Base-by-base conservation (phyloP, 2,888 invertebrate species). In the Cantharis rustica region DNA sequence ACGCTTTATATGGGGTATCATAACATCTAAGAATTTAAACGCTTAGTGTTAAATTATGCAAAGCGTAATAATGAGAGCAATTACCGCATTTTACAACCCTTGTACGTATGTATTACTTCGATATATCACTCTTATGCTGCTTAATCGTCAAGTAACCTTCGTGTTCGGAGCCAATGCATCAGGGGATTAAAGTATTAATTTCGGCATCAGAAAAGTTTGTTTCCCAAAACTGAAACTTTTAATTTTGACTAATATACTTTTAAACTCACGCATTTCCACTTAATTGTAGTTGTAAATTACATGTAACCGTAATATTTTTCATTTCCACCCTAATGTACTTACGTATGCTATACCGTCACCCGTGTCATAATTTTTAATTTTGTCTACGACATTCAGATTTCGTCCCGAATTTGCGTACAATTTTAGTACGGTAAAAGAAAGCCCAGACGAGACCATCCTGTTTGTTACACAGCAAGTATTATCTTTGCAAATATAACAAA, bases 11-110 rank as follows among this genome's bases (percentile, higher is more conserved):
- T 75, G 72, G 70, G 16, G 75, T 71, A 78, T 78, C 78, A 73
- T 78, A 78, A 78, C 78, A 75, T 75, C 78, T 75, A 78, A 78
- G 78, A 78, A 78, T 78, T 75, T 75, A 78, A 78, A 75, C 78
- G 75, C 75, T 75, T 69, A 72, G 77, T 74, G 79, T 79, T 79
- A 80, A 80, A 80, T 80, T 80, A 80, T 80, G 78, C 79, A 80
- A 77, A 75, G 75, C 75, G 79, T 75, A 80, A 80, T 79, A 77
- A 80, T 80, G 80, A 77, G 75, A 77, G 79, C 74, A 80, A 79
- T 79, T 80, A 79, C 77, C 74, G 72, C 80, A 77, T 79, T 75
- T 80, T 80, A 79, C 75, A 77, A 74, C 75, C 70, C 77, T 73
- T 73, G 69, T 78, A 78, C 75, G 73, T 74, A 77, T 76, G 75